A percentile compares a stretch with the other conserved stretches of the same genome.
phyloP scores from a whole-genome alignment of 2,797 vertebrate genomes.

The Amblyraja radiata region DNA sequence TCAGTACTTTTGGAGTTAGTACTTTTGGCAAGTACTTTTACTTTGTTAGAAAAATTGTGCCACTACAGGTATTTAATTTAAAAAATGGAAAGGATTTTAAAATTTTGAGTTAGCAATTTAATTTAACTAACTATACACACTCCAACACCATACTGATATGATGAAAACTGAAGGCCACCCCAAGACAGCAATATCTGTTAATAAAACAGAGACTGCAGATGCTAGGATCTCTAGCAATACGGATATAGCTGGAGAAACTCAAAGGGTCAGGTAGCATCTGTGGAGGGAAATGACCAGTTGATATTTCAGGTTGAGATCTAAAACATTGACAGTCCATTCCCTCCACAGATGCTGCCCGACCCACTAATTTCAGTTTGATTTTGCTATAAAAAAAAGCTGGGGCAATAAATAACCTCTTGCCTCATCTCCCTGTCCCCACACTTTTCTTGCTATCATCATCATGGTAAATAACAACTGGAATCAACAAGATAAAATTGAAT shows the following conservation, averaged over 20 bases:
- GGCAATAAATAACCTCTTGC: neutral
- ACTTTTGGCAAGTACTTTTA: neutral
- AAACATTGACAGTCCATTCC: no score
- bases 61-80: neutral
- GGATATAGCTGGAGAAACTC: no score
- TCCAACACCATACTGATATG: neutral
- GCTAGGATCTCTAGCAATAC: no score
- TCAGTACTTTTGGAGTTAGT: no score
- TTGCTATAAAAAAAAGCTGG: no score
- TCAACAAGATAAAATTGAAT: neutral
- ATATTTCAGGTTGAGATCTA: no score
- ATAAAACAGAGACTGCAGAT: neutral
- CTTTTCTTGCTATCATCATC: neutral
- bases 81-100: neutral
- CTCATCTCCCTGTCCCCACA: neutral
- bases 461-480: neutral
- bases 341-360: no score
- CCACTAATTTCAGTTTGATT: neutral
- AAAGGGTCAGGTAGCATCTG: no score
- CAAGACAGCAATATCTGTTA: conserved; percentile 9
- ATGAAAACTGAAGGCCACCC: neutral
- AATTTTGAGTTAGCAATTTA: neutral
- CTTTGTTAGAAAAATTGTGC: neutral
- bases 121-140: neutral
- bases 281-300: no score